Evolutionary conservation across 1,140 invertebrate species (phyloP).

Genomic region (Dysdera silvatica): DNA sequence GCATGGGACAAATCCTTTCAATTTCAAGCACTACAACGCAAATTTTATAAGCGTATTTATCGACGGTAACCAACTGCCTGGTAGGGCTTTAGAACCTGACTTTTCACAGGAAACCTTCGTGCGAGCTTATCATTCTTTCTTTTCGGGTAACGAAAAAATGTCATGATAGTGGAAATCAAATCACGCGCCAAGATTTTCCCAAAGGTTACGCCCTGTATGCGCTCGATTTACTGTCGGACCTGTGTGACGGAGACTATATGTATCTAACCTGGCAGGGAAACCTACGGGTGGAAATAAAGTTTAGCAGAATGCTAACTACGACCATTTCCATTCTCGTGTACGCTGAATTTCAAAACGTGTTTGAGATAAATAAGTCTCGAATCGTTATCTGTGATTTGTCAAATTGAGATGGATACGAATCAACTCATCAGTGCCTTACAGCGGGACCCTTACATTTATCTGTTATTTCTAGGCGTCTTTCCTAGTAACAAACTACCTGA

Average conservation of each 20-base stretch:
- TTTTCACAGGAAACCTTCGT: slow-evolving; percentile 8
- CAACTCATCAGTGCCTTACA: too few relatives aligned
- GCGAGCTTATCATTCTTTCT: slow-evolving; percentile 10
- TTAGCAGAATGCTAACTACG: not conserved
- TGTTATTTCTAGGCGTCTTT: too few relatives aligned
- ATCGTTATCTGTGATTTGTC: not conserved
- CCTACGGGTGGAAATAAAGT: slow-evolving; percentile 1
- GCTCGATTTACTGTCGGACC: not conserved
- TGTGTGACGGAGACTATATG: not conserved
- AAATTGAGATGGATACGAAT: too few relatives aligned
- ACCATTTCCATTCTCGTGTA: not conserved
- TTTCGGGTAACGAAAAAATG: not conserved
- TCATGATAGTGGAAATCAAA: not conserved
- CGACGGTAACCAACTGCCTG: slow-evolving; percentile 8
- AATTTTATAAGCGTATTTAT: slow-evolving; percentile 9
- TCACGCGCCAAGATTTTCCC: not conserved
- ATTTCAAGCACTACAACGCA: slow-evolving; percentile 9
- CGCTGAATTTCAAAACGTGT: not conserved
- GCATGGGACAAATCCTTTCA: slow-evolving; percentile 1
- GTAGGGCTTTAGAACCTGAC: slow-evolving; percentile 1
- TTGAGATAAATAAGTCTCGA: not conserved
- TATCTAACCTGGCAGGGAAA: not conserved
- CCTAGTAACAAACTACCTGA: too few relatives aligned
- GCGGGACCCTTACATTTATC: too few relatives aligned
- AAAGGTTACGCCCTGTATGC: not conserved